Base-by-base conservation (phyloP, 2,888 invertebrate species). In the Omphaloscelis lunosa region DNA sequence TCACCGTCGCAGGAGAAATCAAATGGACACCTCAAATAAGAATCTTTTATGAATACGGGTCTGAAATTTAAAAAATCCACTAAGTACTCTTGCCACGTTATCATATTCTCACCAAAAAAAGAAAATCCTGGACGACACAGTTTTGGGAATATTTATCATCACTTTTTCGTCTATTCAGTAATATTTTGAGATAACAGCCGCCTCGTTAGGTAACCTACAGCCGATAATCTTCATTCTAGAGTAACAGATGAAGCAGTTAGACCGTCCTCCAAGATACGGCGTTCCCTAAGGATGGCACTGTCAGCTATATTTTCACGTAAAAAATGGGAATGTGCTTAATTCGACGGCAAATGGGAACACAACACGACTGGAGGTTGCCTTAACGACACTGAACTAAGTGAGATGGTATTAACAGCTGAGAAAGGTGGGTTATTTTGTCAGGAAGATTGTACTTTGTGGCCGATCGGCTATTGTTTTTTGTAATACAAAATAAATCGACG, bases 321-420 rank as follows among this genome's bases (percentile, higher is more conserved):
- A 83, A 83, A 84, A 83, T 73, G 80, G 70, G 69, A 87, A 84
- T 86, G 82, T 84, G 71, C 79, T 86, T 89, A 89, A 90, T 88
- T 87, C 66, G 80, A 77, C 81, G 65, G 80, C 80, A 76, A 90
- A 89, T 87, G 85, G 80, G 83, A 69, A 88, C 61, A 86, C 82
- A 83, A 78, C 83, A 86, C 70, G 82, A 82, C 82, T 85, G 83
- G 79, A 75, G 73, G 79, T 72, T 68, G 74, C 48, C 41, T 41
- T 78, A 83, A 79, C 70, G 79, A 73, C 59, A 65, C 23, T 68
- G 45, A 20, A 12, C 78, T 77, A 66, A 63, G 58, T 79, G 70
- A 72, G 63, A 69, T n/a, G 39, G 65, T 78, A 62, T 48, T 59
- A 62, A 67, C 68, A 62, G 34, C 23, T 56, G 17, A 12, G 34